Percentiles rank a stretch among this genome's conserved stretches.
Conservation (phyloP, 1,140 invertebrate genomes). For the Drosophila tristis region DNA sequence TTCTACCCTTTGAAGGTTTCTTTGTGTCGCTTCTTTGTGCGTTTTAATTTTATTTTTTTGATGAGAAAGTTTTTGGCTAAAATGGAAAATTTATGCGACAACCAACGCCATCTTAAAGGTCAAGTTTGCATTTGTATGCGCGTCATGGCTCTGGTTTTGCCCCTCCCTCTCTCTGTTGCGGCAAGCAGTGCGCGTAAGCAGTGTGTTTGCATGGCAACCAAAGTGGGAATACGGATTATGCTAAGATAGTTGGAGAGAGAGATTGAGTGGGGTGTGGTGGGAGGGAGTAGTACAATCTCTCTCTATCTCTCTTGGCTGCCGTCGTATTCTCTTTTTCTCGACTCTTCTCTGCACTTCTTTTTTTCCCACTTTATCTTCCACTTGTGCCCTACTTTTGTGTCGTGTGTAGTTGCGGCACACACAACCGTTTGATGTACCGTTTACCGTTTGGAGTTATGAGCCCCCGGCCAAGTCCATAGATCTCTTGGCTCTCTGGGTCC, state of each 20-base stretch:
- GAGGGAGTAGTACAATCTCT: background rate
- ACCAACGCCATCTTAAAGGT: constrained; percentile 58
- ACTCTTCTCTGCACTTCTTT: constrained; percentile 10
- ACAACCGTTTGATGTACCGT: constrained; percentile 63
- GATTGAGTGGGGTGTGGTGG: background rate
- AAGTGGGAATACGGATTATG: too few relatives aligned
- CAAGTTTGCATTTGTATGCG: constrained; percentile 73
- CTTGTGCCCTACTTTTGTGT: constrained; percentile 28
- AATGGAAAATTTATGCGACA: constrained; percentile 49
- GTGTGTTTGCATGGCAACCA: too few relatives aligned
- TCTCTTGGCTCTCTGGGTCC: background rate
- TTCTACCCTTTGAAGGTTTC: constrained; percentile 53
- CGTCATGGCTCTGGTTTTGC: constrained; percentile 8
- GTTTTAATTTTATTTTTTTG: constrained; percentile 30
- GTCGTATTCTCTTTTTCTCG: background rate
- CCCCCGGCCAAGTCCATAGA: constrained; percentile 5
- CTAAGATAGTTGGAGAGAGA: too few relatives aligned
- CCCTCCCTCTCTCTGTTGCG: too few relatives aligned
- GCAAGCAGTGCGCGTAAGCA: too few relatives aligned
- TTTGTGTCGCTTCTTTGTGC: constrained; percentile 18
- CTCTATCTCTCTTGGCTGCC: background rate
- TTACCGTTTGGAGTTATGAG: constrained; percentile 58
- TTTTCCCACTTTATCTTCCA: constrained; percentile 15
- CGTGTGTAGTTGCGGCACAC: constrained; percentile 10
- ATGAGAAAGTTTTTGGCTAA: constrained; percentile 68